Evolutionary conservation across 53 echinoderm and acorn worm genomes (phyloP).

Genomic region (Pentamera pediparva): DNA sequence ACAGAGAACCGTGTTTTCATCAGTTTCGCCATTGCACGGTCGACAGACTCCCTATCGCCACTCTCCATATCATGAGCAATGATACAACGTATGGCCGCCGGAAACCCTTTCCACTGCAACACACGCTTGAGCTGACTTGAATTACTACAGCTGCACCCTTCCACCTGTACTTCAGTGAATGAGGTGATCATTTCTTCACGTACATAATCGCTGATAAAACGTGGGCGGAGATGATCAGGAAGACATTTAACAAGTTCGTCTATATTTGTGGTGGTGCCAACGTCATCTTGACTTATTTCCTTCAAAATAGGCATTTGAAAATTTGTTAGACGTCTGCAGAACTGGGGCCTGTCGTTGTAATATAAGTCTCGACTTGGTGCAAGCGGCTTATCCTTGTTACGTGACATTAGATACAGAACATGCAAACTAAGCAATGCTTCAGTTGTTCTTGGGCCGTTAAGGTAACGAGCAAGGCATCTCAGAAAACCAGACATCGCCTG

Average conservation of each 20-base stretch:
- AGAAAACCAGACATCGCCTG: conserved; percentile 15
- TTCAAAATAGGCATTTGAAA: conserved; percentile 3
- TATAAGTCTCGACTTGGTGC: conserved; percentile 13
- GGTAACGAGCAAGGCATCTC: background rate
- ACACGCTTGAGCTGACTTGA: background rate
- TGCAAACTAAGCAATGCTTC: background rate
- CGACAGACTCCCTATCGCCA: background rate
- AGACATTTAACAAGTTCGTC: conserved; percentile 5
- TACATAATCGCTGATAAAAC: conserved; percentile 10
- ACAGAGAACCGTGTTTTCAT: background rate
- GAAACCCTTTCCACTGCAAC: background rate
- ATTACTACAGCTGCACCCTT: background rate
- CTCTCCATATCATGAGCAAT: conserved; percentile 5
- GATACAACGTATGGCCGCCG: background rate
- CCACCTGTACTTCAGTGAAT: background rate
- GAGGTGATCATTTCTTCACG: conserved; percentile 14
- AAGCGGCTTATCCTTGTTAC: background rate
- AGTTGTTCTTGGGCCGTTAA: background rate
- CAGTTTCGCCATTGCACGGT: background rate
- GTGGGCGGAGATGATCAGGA: conserved; percentile 21
- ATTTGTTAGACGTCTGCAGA: background rate
- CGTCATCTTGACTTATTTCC: background rate
- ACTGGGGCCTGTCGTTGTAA: conserved; percentile 26
- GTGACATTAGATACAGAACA: conserved; percentile 31
- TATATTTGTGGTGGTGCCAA: background rate